Base-by-base conservation (phyloP, 2,888 invertebrate species). In the Papilio protenor region DNA sequence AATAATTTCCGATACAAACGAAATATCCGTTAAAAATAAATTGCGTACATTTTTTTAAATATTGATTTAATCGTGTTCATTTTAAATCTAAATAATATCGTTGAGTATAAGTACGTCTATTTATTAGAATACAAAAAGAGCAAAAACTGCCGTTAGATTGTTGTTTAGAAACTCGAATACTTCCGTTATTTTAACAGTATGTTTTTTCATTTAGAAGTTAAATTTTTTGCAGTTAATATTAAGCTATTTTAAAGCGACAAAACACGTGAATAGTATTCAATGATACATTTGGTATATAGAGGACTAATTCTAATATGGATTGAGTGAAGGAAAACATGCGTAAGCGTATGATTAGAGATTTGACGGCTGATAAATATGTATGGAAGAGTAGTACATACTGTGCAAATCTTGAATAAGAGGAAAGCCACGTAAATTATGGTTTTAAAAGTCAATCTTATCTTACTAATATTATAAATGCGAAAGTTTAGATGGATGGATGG, bases 131-230 rank as follows among this genome's bases (percentile, higher is more conserved):
- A 40, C 21, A 45, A 45, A 45, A 66, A 0, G 40, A 45, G n/a
- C 59, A 66, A 45, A 40, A 40, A 66, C 33, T 12, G 11, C 66
- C 66, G 66, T 66, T 45, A 66, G n/a, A 11, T 66, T 45, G 40
- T 66, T 18, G 33, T 66, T 45, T 45, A 21, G 45, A 66, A 66
- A 64, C 33, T 40, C 40, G 66, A 45, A 1, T 45, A n/a, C 11
- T 45, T 21, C 66, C 66, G 66, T 66, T 66, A 66, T 21, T 12
- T 40, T 66, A 66, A 66, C 66, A n/a, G 66, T 66, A 45, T 11
- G 11, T 66, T 66, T 66, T 64, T 64, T 16, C 18, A 10, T 40
- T 45, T 45, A 45, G n/a, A 45, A 12, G 45, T 66, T 45, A 45
- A 14, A 64, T 40, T 23, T 23, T 0, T 0, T 64, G 10, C 64